Conservation (phyloP, 2,888 invertebrate genomes). For the Onthophagus sagittarius region DNA sequence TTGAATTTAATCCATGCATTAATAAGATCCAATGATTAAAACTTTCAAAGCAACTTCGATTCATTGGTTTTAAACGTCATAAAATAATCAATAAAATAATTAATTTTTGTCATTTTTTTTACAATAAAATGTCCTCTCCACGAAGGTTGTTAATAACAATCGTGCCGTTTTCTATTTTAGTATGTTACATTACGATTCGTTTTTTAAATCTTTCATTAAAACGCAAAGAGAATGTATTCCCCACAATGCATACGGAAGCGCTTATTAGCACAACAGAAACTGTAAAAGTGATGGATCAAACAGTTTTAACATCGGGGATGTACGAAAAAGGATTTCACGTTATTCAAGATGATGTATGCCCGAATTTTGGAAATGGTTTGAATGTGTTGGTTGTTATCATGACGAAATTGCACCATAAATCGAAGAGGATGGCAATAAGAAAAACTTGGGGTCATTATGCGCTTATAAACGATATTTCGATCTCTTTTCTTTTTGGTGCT, state of each 20-base stretch:
- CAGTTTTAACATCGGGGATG: background rate
- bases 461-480: background rate
- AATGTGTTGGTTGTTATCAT: conserved; percentile 1
- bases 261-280: background rate
- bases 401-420: conserved; percentile 1
- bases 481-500: background rate
- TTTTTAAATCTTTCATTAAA: too few species aligned
- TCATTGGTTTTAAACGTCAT: too few species aligned
- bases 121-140: too few species aligned
- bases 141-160: too few species aligned
- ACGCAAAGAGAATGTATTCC: too few species aligned
- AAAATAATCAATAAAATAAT: too few species aligned
- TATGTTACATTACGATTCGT: too few species aligned
- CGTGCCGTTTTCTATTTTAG: too few species aligned
- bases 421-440: background rate
- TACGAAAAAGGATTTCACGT: background rate
- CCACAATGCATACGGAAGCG: background rate
- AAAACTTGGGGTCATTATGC: conserved; percentile 8
- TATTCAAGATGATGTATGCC: background rate
- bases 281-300: background rate
- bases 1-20: background rate
- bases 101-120: too few species aligned
- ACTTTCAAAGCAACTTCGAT: background rate
- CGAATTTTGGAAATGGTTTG: conserved; percentile 5
- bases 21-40: background rate